A percentile compares a stretch with the other conserved stretches of the same genome.
Conservation (phyloP, 2,888 invertebrate species). For the Lycocerus yunnanus region DNA sequence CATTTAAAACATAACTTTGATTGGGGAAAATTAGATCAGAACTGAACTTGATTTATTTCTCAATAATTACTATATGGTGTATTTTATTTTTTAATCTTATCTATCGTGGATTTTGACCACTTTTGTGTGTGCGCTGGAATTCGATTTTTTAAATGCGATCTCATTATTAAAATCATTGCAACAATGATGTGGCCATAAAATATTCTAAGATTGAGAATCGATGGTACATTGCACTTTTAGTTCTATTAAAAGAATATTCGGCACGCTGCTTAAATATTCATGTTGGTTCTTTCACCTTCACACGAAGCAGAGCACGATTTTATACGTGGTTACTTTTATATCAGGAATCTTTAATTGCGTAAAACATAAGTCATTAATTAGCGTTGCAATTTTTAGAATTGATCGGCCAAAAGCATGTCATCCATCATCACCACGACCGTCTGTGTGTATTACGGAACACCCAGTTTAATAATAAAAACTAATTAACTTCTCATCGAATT, state of each 20-base stretch:
- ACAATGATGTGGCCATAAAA: neutral
- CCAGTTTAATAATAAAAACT: neutral
- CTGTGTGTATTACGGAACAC: neutral
- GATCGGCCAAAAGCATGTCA: neutral
- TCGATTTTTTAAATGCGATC: neutral
- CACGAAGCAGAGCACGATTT: constrained; percentile 21
- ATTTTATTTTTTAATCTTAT: neutral
- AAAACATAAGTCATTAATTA: neutral
- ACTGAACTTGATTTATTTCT: no score
- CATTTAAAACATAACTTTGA: neutral
- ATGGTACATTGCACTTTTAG: constrained; percentile 9
- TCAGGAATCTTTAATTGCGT: neutral
- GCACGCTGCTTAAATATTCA: constrained; percentile 19
- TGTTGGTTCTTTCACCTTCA: constrained; percentile 15
- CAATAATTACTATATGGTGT: neutral
- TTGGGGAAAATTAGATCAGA: neutral
- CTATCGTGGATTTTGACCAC: neutral
- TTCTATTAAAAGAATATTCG: constrained; percentile 12
- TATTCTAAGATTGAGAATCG: neutral
- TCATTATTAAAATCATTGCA: neutral
- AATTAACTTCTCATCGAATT: neutral
- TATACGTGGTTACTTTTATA: neutral
- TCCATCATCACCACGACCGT: neutral
- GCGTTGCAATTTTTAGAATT: neutral
- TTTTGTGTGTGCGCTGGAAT: neutral